Evolutionary conservation across 1,140 invertebrate species (phyloP), one percentile per base, ranked within the genome.

Genomic region (Heliconius hewitsoni): DNA sequence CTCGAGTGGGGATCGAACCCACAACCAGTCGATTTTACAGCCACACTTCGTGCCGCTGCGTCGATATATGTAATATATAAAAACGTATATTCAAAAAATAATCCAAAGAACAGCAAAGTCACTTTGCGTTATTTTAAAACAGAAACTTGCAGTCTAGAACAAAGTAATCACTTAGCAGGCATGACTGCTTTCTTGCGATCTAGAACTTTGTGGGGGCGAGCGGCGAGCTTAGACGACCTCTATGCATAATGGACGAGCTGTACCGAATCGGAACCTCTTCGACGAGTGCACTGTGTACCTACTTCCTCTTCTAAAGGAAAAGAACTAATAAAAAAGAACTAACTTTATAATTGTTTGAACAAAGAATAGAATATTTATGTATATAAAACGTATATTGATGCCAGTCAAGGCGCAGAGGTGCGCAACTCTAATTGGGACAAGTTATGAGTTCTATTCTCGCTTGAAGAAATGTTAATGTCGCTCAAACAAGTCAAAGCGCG

Each of bases 241-340:
- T 74, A 60, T 75, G 73, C 50, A 75, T 75, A 75, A 75, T 75
- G 50, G 27, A 75, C 57, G 73, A 8, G 13, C 30, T 39, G 73
- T 60, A 23, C 30, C 19, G 60, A 60, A 75, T 75, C 42, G 42
- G 50, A 57, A 75, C n/a, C 8, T 13, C 8, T 19, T n/a, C 30
- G n/a, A 34, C 52, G 19, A 75, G 73, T 60, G 30, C 27, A 37
- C 34, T 60, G 30, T 23, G 1, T 57, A 75, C 52, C 11, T 55
- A n/a, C 34, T 37, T 57, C 19, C 73, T 9, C 73, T 57, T 75
- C 8, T 18, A 19, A 52, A 5, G 16, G 18, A 52, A 19, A 11
- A 52, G 3, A 52, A 18, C 18, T 52, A 19, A 52, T 2, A 16
- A 46, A 46, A 46, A 46, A 46, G 13, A 46, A 46, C 3, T 46